phyloP scores from a whole-genome alignment of 1,140 invertebrate species.

The Trachymyrmex cornetzi region DNA sequence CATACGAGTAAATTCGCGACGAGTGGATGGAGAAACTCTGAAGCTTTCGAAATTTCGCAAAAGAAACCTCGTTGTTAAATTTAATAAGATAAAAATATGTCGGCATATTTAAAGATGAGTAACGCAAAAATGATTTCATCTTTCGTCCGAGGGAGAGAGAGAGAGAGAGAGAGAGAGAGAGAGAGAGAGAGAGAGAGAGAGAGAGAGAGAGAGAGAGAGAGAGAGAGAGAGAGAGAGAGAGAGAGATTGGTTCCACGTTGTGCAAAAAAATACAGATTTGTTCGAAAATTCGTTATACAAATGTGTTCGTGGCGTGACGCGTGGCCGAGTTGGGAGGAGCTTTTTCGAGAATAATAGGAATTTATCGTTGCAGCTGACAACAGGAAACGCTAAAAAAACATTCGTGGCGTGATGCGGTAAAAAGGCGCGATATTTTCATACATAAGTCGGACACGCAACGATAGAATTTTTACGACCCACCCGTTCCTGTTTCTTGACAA shows the following conservation, averaged over 20 bases:
- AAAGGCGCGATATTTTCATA: slow-evolving; percentile 35
- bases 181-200: not conserved
- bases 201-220: not conserved
- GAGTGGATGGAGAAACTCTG: not conserved
- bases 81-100: not conserved
- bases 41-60: not conserved
- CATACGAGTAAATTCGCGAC: not conserved
- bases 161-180: not conserved
- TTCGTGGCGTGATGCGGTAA: not conserved
- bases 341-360: slow-evolving; percentile 48
- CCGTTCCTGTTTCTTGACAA: not conserved
- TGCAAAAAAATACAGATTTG: slow-evolving; percentile 33
- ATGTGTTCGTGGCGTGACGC: not conserved
- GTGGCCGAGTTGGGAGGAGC: slow-evolving; percentile 26
- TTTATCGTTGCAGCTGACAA: slow-evolving; percentile 49
- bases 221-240: not conserved
- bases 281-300: slow-evolving; percentile 26
- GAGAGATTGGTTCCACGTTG: not conserved
- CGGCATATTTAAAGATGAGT: not conserved
- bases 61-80: not conserved
- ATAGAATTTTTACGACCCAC: slow-evolving; percentile 33
- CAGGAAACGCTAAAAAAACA: slow-evolving; percentile 35
- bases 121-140: not conserved
- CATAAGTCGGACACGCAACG: slow-evolving; percentile 31
- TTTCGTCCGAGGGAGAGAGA: not conserved